Percentiles rank a stretch among this genome's conserved stretches.
These are phyloP conservation scores for Calephelis nemesis DNA, from an alignment of 1,140 invertebrate genomes.

Conservation along the genomic window DNA sequence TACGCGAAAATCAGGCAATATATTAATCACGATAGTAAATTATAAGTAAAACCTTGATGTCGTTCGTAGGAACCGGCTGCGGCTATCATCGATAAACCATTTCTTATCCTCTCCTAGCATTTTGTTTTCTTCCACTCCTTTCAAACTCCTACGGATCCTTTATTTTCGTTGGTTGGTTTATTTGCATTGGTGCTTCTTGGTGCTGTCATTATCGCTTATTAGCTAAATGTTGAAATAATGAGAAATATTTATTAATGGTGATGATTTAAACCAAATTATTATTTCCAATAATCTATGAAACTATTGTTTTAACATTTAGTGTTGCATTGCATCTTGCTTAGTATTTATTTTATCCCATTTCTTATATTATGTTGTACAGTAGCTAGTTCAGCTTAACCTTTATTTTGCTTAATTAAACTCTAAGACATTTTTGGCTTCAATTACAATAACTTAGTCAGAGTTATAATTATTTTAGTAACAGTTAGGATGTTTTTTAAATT, in stretches of 20 bases:
- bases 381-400: constrained; percentile 37
- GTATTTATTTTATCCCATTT: constrained; percentile 32
- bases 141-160: constrained; percentile 56
- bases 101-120: constrained; percentile 58
- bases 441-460: neutral
- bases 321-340: constrained; percentile 30
- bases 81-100: constrained; percentile 74
- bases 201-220: constrained; percentile 52
- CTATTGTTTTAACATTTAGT: constrained; percentile 28
- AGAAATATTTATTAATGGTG: constrained; percentile 4
- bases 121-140: constrained; percentile 47
- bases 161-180: constrained; percentile 55
- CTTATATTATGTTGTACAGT: constrained; percentile 35
- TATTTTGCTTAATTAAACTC: constrained; percentile 26
- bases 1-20: constrained; percentile 17
- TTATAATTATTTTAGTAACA: neutral
- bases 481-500: neutral
- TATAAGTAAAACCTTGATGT: constrained; percentile 22
- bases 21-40: constrained; percentile 20
- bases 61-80: constrained; percentile 71
- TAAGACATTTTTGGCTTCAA: constrained; percentile 8
- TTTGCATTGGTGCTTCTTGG: constrained; percentile 40
- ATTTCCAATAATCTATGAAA: constrained; percentile 30
- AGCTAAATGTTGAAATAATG: constrained; percentile 48
- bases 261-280: neutral